Percentiles rank a stretch among this genome's conserved stretches.
phyloP scores from a whole-genome alignment of 2,888 invertebrate genomes.

The Synergus laeviventris region DNA sequence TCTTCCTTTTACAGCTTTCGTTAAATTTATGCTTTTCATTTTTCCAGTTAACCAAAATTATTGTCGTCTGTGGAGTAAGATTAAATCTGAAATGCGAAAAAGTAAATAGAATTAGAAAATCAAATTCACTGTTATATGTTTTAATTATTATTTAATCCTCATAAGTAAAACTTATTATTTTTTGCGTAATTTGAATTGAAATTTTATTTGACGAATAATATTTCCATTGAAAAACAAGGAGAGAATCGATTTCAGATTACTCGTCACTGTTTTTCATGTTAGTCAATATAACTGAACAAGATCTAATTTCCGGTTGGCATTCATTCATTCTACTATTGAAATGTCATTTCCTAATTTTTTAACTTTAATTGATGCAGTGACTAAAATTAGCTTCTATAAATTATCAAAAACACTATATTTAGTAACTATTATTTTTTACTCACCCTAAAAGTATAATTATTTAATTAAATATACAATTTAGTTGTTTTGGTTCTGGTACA shows the following conservation, averaged over 20 bases:
- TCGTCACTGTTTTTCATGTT: not conserved
- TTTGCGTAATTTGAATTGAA: not conserved
- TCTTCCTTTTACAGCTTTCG: conserved; percentile 54
- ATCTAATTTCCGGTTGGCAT: conserved; percentile 16
- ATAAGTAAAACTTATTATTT: no score
- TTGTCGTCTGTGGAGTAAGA: not conserved
- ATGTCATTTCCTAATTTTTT: not conserved
- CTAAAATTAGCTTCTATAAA: no score
- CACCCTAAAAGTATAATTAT: not conserved
- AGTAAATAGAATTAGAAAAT: not conserved
- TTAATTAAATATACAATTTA: not conserved
- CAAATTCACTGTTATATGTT: not conserved
- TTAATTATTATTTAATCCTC: no score
- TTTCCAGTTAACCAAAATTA: not conserved
- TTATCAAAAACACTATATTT: no score
- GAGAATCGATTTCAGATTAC: not conserved
- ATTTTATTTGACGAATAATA: not conserved
- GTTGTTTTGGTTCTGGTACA: not conserved
- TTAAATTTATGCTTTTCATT: conserved; percentile 58
- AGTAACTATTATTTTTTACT: not conserved
- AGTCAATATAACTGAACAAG: conserved; percentile 4
- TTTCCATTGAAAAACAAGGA: not conserved
- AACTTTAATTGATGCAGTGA: not conserved
- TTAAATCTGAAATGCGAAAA: not conserved
- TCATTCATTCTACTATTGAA: not conserved